phyloP scores from a whole-genome alignment of 2,113 vertebrate genomes.

The Penelope pileata region DNA sequence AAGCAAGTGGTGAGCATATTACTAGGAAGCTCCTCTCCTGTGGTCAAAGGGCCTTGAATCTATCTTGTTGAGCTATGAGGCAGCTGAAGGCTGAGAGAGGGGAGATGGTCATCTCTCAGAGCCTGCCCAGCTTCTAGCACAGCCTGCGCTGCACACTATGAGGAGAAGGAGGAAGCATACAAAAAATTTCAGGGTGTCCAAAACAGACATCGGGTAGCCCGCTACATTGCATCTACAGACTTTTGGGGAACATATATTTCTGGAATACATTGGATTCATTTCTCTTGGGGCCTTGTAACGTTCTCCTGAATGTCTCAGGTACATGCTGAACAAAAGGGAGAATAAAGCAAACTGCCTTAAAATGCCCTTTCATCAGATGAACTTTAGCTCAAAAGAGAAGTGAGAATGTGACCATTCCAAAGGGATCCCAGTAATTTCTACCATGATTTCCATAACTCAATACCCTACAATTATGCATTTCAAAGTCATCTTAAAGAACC shows the following conservation, averaged over 20 bases:
- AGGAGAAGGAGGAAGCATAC: neutral
- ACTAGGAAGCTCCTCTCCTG: neutral
- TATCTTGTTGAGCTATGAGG: neutral
- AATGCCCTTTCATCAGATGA: neutral
- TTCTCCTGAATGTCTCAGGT: neutral
- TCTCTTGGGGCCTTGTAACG: neutral
- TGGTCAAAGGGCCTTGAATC: neutral
- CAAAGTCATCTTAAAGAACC: conserved; percentile 42
- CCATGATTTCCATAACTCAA: conserved; percentile 10
- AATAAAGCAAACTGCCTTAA: neutral
- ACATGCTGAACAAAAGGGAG: neutral
- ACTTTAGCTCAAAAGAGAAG: neutral
- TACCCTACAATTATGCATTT: neutral
- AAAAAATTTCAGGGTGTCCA: neutral
- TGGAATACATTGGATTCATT: neutral
- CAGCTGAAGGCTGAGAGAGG: neutral
- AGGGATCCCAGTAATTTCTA: neutral
- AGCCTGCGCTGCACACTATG: neutral
- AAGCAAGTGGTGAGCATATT: neutral
- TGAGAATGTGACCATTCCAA: neutral
- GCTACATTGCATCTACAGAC: neutral
- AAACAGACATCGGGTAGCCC: neutral
- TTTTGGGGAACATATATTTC: neutral
- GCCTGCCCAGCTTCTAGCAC: neutral
- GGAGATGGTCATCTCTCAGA: neutral